These are phyloP conservation scores for Microchirus variegatus DNA, from an alignment of 2,797 vertebrate species.

Conservation along the genomic window DNA sequence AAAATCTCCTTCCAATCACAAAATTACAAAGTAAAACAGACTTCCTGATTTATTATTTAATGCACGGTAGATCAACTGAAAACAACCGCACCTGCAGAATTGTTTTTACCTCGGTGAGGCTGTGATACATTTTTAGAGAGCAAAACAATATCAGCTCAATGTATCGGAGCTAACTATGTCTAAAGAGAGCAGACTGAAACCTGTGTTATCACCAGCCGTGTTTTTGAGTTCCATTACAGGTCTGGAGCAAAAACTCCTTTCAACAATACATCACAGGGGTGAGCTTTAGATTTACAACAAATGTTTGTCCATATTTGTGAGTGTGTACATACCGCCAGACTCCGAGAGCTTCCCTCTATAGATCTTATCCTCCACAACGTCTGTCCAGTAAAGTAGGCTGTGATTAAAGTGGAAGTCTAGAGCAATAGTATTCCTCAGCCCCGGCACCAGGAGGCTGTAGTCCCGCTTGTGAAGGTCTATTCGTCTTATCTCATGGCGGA, in stretches of 20 bases:
- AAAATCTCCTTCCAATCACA: conserved; percentile 24
- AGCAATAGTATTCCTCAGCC: conserved; percentile 96
- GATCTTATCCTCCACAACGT: conserved; percentile 99
- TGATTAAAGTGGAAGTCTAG: conserved; percentile 97
- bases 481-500: conserved; percentile 97
- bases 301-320: conserved; percentile 1
- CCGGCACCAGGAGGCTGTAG: conserved; percentile 96
- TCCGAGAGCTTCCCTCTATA: conserved; percentile 95
- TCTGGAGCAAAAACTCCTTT: conserved; percentile 12
- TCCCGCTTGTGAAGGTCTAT: conserved; percentile 98
- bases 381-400: conserved; percentile 98
- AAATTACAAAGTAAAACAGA: conserved; percentile 25
- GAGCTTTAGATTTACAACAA: conserved; percentile 20
- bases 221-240: conserved; percentile 29
- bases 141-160: conserved; percentile 24
- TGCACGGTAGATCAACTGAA: conserved; percentile 9
- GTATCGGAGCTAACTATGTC: conserved; percentile 23
- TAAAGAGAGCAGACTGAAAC: conserved; percentile 30
- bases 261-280: conserved; percentile 20
- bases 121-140: conserved; percentile 21
- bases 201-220: conserved; percentile 9
- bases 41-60: conserved; percentile 46
- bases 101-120: conserved; percentile 38
- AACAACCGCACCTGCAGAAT: conserved; percentile 24
- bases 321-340: conserved; percentile 84